Evolutionary conservation across 2,797 vertebrate species (phyloP).

Genomic region (Pempheris klunzingeri): DNA sequence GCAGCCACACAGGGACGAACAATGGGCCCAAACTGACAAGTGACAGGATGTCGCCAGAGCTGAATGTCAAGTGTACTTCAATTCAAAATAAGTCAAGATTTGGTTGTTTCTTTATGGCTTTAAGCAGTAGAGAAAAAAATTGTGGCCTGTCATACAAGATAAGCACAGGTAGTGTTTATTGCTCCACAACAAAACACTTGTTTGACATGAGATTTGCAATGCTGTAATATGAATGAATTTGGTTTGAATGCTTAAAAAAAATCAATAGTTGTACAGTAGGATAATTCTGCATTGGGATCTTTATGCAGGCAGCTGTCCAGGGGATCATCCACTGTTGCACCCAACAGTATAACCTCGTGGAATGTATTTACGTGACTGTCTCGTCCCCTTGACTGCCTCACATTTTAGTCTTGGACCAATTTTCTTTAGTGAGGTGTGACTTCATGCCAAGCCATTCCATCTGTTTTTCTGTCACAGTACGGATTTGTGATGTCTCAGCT

Average conservation of each 20-base stretch:
- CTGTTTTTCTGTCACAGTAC: conserved; percentile 9
- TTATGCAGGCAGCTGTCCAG: neutral
- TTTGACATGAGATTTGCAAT: neutral
- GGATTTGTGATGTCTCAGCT: neutral
- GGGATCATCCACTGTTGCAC: neutral
- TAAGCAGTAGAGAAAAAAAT: too few species aligned
- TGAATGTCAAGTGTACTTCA: neutral
- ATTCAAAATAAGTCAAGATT: too few species aligned
- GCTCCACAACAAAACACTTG: neutral
- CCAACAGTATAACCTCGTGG: neutral
- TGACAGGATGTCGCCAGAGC: neutral
- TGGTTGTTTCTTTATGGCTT: neutral
- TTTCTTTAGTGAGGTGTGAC: neutral
- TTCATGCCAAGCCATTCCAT: neutral
- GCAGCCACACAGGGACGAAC: conserved; percentile 26
- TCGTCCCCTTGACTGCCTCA: neutral
- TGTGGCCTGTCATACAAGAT: too few species aligned
- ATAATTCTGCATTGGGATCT: neutral
- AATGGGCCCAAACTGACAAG: neutral
- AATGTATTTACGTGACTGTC: neutral
- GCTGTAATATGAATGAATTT: neutral
- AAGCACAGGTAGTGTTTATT: too few species aligned
- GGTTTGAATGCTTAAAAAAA: neutral
- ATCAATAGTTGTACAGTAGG: neutral
- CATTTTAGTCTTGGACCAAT: neutral